Evolutionary conservation across 2,113 vertebrate species (phyloP).

Genomic region (Anolis carolinensis): DNA sequence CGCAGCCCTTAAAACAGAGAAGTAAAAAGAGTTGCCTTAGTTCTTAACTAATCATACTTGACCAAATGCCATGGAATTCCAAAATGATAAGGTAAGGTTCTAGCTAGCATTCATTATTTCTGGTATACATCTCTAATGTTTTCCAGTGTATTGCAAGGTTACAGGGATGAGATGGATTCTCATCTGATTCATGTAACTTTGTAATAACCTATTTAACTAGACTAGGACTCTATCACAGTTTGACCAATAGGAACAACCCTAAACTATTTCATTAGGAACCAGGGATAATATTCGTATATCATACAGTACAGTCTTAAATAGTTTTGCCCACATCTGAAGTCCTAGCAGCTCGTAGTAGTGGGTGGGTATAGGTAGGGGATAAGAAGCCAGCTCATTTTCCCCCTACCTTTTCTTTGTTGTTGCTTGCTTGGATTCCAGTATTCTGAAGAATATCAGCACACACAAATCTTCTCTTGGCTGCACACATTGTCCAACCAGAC

Average conservation of each 20-base stretch:
- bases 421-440: too few relatives aligned
- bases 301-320: neutral
- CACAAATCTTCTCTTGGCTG: too few relatives aligned
- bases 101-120: neutral
- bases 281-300: neutral
- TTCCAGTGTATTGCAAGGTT: neutral
- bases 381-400: too few relatives aligned
- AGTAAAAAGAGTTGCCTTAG: neutral
- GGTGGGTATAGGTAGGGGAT: too few relatives aligned
- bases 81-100: neutral
- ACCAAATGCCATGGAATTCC: neutral
- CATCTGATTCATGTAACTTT: neutral
- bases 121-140: neutral
- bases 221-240: neutral
- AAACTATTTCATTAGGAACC: neutral
- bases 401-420: too few relatives aligned
- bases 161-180: neutral
- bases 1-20: neutral
- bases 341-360: too few relatives aligned
- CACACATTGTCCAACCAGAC: too few relatives aligned
- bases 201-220: neutral
- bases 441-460: too few relatives aligned
- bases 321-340: neutral
- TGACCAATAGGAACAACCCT: neutral
- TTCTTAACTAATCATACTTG: neutral